phyloP scores from a whole-genome alignment of 1,140 invertebrate genomes.

The Bactericera cockerelli region DNA sequence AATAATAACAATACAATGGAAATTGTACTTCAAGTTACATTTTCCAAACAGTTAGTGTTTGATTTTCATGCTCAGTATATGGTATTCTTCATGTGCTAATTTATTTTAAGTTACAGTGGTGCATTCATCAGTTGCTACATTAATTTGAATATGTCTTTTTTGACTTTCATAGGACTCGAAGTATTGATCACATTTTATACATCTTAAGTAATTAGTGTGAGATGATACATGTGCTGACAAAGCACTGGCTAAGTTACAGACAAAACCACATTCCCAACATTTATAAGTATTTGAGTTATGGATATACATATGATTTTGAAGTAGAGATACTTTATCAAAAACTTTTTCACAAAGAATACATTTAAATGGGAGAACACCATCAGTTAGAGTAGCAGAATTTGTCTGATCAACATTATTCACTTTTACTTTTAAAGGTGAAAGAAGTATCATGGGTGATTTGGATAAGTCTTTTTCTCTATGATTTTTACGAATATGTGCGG shows the following conservation, averaged over 20 bases:
- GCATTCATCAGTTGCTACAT: too few species aligned
- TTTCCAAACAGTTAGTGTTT: too few species aligned
- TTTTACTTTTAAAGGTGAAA: neutral
- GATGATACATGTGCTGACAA: neutral
- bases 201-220: neutral
- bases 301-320: neutral
- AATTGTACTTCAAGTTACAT: too few species aligned
- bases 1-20: too few species aligned
- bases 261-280: neutral
- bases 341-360: neutral
- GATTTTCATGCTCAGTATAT: too few species aligned
- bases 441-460: neutral
- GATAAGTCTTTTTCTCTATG: too few species aligned
- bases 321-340: neutral
- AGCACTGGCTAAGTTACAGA: neutral
- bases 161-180: neutral
- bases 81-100: too few species aligned
- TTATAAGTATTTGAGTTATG: neutral
- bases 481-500: too few species aligned
- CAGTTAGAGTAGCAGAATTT: too few species aligned
- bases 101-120: too few species aligned
- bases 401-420: too few species aligned
- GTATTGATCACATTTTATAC: neutral
- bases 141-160: too few species aligned
- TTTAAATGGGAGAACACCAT: neutral